Evolutionary conservation across 2,797 vertebrate genomes (phyloP), one percentile per base, ranked within the genome.

Genomic region (Coreius guichenoti): DNA sequence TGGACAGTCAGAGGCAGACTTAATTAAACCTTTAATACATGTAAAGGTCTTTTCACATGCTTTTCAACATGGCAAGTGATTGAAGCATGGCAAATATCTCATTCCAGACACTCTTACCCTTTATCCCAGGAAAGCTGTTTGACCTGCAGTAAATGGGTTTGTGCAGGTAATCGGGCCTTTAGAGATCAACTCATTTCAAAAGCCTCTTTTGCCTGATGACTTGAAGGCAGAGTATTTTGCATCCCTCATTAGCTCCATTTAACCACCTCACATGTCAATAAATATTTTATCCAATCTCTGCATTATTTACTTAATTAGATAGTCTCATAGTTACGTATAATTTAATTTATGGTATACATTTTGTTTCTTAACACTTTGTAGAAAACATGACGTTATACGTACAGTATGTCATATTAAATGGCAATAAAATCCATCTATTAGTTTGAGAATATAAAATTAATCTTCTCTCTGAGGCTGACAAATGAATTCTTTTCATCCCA

Each of bases 401-500:
- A 43, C 8, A 0, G 8, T 16, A 17, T 58, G 49, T 63, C 33
- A 77, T 16, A 72, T 61, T 49, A 85, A 70, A 58, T 58, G 70
- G 4, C 23, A 47, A 78, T 14, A 51, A 26, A 39, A 56, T 47
- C 29, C 29, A 39, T 69, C 36, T 39, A 69, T 83, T 83, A 81
- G 79, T 76, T 75, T 67, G 81, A 85, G 61, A 45, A 56, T 83
- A 79, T 26, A 72, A 79, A 81, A 80, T 65, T 17, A 33, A 80
- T 82, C 69, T 72, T 87, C 84, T 84, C 19, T 83, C 13, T 63
- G 39, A 21, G 65, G 77, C 68, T 81, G 74, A 89, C 79, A 82
- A 88, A 88, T 88, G 3, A 68, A 85, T 83, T 87, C 65, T 87
- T 88, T 91, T 88, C 56, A 85, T 84, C 67, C 45, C 56, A 81